Evolutionary conservation across 2,113 vertebrate genomes (phyloP).

Genomic region (Spea multiplicata): DNA sequence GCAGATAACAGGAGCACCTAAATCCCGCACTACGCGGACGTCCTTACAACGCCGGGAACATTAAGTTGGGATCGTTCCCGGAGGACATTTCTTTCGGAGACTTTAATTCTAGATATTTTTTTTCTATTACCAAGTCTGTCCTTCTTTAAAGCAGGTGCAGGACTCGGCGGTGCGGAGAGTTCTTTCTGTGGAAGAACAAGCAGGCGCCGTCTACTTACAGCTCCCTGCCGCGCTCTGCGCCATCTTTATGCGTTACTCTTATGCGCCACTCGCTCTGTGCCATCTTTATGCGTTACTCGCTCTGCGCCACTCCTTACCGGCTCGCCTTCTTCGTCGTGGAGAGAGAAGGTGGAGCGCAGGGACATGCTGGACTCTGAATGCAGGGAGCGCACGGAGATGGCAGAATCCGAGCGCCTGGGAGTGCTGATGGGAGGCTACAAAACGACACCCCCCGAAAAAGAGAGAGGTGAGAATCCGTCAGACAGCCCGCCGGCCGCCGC

Average conservation of each 20-base stretch:
- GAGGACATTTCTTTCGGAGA: too few relatives aligned
- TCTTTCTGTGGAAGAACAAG: not conserved
- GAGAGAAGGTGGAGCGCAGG: constrained; percentile 92
- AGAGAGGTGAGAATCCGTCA: not conserved
- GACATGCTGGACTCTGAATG: constrained; percentile 99
- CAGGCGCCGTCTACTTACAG: constrained; percentile 19
- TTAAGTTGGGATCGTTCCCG: too few relatives aligned
- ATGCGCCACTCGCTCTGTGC: constrained; percentile 25
- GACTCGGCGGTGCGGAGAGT: too few relatives aligned
- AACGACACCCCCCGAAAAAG: constrained; percentile 1
- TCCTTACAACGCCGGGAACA: too few relatives aligned
- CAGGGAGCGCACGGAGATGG: constrained; percentile 91
- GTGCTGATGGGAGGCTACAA: constrained; percentile 86
- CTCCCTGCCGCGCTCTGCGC: constrained; percentile 6
- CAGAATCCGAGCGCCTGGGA: constrained; percentile 89
- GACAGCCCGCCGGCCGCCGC: not conserved
- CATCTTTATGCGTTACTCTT: constrained; percentile 22
- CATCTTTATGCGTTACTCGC: constrained; percentile 11
- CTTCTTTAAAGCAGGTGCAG: too few relatives aligned
- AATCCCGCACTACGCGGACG: too few relatives aligned
- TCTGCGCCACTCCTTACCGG: constrained; percentile 66
- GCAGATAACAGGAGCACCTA: too few relatives aligned
- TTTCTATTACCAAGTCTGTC: too few relatives aligned
- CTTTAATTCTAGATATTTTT: too few relatives aligned
- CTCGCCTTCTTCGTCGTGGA: constrained; percentile 97